These are phyloP conservation scores for Halcyon leucocephala DNA, from an alignment of 2,797 vertebrate genomes.

Conservation along the genomic window DNA sequence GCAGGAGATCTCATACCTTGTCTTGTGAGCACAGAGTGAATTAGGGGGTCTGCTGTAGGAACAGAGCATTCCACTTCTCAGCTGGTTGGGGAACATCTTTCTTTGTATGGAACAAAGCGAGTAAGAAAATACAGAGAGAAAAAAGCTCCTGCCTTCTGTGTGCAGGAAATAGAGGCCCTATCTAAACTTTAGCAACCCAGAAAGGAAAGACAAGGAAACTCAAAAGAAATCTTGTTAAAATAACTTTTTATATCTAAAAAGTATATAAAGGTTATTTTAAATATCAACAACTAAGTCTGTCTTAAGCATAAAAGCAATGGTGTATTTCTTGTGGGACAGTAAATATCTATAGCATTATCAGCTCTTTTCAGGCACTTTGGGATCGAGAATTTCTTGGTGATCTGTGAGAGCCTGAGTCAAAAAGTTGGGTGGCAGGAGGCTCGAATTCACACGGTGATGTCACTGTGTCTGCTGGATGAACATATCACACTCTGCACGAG, in stretches of 20 bases:
- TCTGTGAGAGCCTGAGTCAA: neutral
- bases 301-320: neutral
- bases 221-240: neutral
- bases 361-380: neutral
- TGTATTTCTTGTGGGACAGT: neutral
- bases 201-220: neutral
- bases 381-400: neutral
- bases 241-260: neutral
- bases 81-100: neutral
- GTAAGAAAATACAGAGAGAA: neutral
- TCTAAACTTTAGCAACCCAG: neutral
- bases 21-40: neutral
- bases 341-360: neutral
- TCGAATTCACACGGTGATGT: fast-evolving
- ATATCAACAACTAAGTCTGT: neutral
- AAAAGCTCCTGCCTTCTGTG: neutral
- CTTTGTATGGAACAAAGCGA: neutral
- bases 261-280: neutral
- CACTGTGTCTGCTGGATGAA: neutral
- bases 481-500: fast-evolving
- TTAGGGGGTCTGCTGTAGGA: neutral
- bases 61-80: neutral
- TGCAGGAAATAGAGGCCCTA: neutral
- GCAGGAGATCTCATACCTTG: neutral
- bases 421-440: neutral